Base-by-base conservation (phyloP, 1,140 invertebrate species). In the Cotesia typhae region DNA sequence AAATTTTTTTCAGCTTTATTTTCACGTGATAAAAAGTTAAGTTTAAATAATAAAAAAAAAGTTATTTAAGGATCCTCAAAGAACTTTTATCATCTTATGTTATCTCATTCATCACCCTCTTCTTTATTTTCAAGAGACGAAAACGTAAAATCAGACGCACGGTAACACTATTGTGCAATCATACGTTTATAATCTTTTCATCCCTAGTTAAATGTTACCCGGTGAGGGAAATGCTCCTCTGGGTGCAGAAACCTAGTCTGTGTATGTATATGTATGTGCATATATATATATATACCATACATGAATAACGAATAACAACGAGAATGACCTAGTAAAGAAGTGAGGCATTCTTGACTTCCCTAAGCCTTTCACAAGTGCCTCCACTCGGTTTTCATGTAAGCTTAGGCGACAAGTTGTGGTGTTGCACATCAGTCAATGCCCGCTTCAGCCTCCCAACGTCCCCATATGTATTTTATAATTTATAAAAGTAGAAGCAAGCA, bases 291-390 rank as follows among this genome's bases (percentile, higher is more conserved):
- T 14, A n/a, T 65, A 67, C 47, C 47, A 47, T 51, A 28, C 41
- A 69, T 64, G 47, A 65, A 74, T 28, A 38, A 67, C 14, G 53
- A 65, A 35, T 51, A 61, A 57, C 61, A 73, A 76, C 66, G 72
- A 73, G 68, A 59, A 53, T 76, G 75, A 76, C 75, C 75, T 68
- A 76, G 67, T 74, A 71, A 72, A 52, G 60, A 76, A 76, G 70
- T 76, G 64, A 72, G 70, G 37, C 70, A 59, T 76, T 66, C 41
- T 10, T 61, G 17, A 64, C 67, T 55, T 51, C 57, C 20, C 60
- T 41, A 61, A 64, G 17, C 17, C 17, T 14, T 28, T 55, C 36
- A 55, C 55, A 12, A 20, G 20, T 57, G 51, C 17, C n/a, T 28
- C 61, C 38, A 9, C 59, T 63, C 41, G 7, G 28, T 61, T 36